Base-by-base conservation (phyloP, 1,140 invertebrate species). In the Pachyrhynchus sulphureomaculatus region DNA sequence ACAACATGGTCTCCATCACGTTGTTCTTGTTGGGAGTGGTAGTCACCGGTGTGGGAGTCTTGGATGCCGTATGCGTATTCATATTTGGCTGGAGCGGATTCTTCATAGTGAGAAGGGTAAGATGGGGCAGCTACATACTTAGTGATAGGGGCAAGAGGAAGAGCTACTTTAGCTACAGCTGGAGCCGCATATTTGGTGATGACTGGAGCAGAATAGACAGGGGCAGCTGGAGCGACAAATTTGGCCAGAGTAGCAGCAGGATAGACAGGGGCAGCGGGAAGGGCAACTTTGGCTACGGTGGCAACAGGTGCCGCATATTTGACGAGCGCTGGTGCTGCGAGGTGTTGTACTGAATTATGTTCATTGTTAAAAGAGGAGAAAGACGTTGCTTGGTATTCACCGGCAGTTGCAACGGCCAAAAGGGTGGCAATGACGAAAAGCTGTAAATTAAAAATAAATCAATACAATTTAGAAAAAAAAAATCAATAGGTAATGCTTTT, bases 11-110 rank as follows among this genome's bases (percentile, higher is more conserved):
- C 67, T 34, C 70, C 70, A 26, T 65, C 55, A 34, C 69, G 62
- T 4, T 61, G 52, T 66, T 71, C 69, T 23, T 69, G 55, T 39
- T 71, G 69, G 10, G 34, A 49, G 37, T 72, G 70, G 53, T 23
- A 63, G 52, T 72, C 68, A 42, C 68, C 82, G 62, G 70, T 84
- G 65, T 83, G 80, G 10, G 79, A 77, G 76, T 74, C 81, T 78
- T 71, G 36, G 12, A 65, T 61, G 15, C 42, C 24, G 34, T 69
- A 69, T 12, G 53, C 58, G 49, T 69, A 71, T 29, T 66, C 66
- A 44, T 71, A 70, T 41, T 66, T 32, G 17, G 70, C 67, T 61
- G 67, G 65, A 18, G 44, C 64, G 21, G 47, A 66, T 32, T 62
- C 54, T 59, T 62, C 54, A 12, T 56, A n/a, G 33, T 62, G 17